A percentile compares a stretch with the other conserved stretches of the same genome.
Evolutionary conservation across 2,888 invertebrate genomes (phyloP).

Genomic region (Cantharis nigra): DNA sequence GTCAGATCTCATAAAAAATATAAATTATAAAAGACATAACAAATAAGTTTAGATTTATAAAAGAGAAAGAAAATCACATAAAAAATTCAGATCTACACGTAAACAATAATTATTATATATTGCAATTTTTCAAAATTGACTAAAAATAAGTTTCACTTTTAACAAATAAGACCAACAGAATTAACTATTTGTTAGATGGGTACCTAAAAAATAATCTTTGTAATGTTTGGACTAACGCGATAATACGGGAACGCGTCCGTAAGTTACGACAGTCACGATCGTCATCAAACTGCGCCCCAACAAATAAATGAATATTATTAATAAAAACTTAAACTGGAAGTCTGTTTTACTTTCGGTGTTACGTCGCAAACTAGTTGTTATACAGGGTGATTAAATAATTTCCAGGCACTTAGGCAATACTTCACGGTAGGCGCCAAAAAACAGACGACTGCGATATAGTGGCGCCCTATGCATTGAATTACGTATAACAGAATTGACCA

Average conservation of each 20-base stretch:
- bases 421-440: background rate
- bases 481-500: background rate
- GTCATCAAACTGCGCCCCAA: background rate
- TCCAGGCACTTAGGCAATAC: background rate
- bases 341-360: background rate
- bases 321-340: background rate
- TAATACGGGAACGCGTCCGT: background rate
- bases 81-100: background rate
- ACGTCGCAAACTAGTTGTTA: background rate
- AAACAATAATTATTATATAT: background rate
- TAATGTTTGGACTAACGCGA: background rate
- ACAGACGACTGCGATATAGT: background rate
- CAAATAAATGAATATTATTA: background rate
- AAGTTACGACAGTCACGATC: background rate
- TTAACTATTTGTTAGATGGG: background rate
- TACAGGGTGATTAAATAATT: background rate
- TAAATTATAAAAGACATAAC: conserved; percentile 1
- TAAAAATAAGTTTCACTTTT: background rate
- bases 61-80: background rate
- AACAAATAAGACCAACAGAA: background rate
- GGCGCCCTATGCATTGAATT: background rate
- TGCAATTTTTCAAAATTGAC: background rate
- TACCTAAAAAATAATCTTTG: background rate
- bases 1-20: conserved; percentile 17
- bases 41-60: background rate